These are phyloP conservation scores for Peromyscus polionotus DNA, from an alignment of 2,113 vertebrate genomes.

Conservation along the genomic window DNA sequence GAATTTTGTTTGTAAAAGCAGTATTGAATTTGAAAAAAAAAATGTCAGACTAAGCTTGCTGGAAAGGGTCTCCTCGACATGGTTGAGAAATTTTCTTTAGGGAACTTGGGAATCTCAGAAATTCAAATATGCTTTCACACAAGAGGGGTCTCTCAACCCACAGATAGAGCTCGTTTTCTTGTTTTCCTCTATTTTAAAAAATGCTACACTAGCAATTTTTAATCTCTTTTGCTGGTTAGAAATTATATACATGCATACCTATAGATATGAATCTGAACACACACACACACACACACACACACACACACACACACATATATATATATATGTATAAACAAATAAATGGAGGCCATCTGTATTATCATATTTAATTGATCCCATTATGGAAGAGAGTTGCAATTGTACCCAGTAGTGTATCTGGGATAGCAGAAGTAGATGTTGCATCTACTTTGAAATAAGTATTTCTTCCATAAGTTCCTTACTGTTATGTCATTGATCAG, in stretches of 20 bases:
- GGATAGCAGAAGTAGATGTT: background rate
- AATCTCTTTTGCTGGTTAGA: background rate
- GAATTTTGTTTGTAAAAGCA: constrained; percentile 6
- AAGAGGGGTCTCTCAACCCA: background rate
- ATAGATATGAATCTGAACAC: background rate
- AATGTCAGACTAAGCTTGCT: background rate
- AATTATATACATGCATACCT: background rate
- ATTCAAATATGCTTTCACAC: background rate
- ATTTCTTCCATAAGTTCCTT: constrained; percentile 42
- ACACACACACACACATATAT: background rate
- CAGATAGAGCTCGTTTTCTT: background rate
- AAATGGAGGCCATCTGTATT: background rate
- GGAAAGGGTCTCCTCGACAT: background rate
- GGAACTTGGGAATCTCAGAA: background rate
- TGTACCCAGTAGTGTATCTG: background rate
- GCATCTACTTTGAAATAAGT: background rate
- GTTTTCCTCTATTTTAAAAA: background rate
- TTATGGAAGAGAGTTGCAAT: background rate
- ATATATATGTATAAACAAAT: background rate
- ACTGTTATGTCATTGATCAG: background rate
- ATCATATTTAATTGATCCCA: background rate
- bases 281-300: no score
- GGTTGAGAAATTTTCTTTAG: constrained; percentile 1
- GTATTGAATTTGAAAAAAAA: background rate
- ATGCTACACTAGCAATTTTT: background rate